Percentiles rank a stretch among this genome's conserved stretches.
Conservation (phyloP, 2,888 invertebrate species). For the Allygus modestus region DNA sequence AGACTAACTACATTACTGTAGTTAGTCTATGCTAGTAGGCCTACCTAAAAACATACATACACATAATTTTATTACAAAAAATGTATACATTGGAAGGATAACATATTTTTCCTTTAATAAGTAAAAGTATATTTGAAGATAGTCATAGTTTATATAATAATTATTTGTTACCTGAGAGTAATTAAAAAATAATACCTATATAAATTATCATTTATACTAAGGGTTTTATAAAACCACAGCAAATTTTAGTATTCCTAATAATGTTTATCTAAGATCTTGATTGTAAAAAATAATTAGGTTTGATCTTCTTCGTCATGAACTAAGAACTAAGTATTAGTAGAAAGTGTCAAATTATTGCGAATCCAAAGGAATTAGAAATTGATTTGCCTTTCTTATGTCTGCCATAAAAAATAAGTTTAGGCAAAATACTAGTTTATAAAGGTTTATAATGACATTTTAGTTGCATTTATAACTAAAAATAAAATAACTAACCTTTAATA, state of each 20-base stretch:
- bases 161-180: no score
- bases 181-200: background rate
- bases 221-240: no score
- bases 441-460: background rate
- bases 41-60: no score
- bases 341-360: background rate
- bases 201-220: background rate
- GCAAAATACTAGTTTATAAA: background rate
- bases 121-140: no score
- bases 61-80: no score
- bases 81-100: no score
- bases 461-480: constrained; percentile 14
- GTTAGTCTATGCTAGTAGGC: no score
- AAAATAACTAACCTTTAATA: background rate
- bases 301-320: constrained; percentile 54
- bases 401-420: background rate
- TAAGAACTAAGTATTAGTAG: background rate
- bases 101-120: no score
- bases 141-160: no score
- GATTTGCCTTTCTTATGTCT: background rate
- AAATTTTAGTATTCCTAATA: no score
- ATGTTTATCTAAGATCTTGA: constrained; percentile 30
- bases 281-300: constrained; percentile 37
- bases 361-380: background rate
- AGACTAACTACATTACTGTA: no score